Conservation (phyloP, 2,113 vertebrate species). For the Neofelis nebulosa region DNA sequence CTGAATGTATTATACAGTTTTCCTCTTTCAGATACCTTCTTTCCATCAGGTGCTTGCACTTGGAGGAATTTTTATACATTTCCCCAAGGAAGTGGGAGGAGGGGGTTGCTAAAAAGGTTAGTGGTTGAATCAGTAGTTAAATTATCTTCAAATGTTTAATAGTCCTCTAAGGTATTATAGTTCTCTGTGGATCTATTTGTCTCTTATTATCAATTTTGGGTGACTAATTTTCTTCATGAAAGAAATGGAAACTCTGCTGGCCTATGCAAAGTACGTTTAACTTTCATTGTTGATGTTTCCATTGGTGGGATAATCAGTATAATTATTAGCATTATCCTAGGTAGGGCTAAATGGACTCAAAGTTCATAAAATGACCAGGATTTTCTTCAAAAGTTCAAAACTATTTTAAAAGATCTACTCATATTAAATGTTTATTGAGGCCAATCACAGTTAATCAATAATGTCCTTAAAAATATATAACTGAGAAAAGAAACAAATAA, state of each 20-base stretch:
- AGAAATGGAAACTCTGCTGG: constrained; percentile 49
- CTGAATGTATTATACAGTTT: constrained; percentile 63
- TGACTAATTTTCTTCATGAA: constrained; percentile 80
- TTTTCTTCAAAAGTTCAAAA: background rate
- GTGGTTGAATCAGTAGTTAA: constrained; percentile 80
- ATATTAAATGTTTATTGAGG: background rate
- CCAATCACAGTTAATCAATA: background rate
- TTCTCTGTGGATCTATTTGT: constrained; percentile 70
- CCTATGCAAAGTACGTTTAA: constrained; percentile 43
- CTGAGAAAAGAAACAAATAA: background rate
- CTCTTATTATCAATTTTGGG: constrained; percentile 72
- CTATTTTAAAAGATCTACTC: background rate
- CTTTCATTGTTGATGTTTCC: constrained; percentile 55
- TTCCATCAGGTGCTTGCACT: constrained; percentile 42
- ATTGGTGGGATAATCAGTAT: constrained; percentile 45
- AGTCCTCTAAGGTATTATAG: constrained; percentile 73
- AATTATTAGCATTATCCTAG: background rate
- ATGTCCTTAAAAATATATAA: background rate
- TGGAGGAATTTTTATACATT: constrained; percentile 74
- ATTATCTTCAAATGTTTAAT: constrained; percentile 79
- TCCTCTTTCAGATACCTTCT: constrained; percentile 60
- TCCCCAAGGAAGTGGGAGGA: constrained; percentile 60
- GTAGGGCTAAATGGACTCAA: background rate
- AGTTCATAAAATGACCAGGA: background rate
- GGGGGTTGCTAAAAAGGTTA: constrained; percentile 73